phyloP scores from a whole-genome alignment of 2,797 vertebrate species.

The Lutjanus argentimaculatus region DNA sequence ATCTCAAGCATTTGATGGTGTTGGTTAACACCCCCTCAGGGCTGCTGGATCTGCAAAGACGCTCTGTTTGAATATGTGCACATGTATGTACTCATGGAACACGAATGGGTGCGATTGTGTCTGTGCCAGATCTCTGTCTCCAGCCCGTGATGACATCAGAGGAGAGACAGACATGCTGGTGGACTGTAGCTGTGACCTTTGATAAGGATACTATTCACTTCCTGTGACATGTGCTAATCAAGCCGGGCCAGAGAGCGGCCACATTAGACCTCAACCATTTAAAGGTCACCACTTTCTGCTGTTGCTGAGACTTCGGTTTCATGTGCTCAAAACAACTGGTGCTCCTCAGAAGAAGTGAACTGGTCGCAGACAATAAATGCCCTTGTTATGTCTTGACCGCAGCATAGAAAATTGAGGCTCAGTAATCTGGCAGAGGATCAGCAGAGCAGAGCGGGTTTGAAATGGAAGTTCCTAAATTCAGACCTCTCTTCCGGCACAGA shows the following conservation, averaged over 20 bases:
- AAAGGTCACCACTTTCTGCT: constrained; percentile 64
- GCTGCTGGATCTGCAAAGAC: constrained; percentile 10
- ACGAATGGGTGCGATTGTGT: constrained; percentile 12
- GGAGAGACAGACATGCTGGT: constrained; percentile 1
- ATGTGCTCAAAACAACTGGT: constrained; percentile 64
- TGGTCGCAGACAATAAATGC: constrained; percentile 65
- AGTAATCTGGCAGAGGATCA: constrained; percentile 72
- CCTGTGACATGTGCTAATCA: constrained; percentile 75
- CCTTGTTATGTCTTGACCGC: constrained; percentile 68
- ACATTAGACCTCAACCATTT: constrained; percentile 63
- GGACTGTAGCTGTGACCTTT: constrained; percentile 26
- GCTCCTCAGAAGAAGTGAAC: constrained; percentile 63
- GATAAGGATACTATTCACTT: constrained; percentile 72
- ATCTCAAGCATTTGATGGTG: constrained; percentile 16
- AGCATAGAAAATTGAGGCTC: constrained; percentile 54
- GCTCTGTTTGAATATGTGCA: constrained; percentile 15
- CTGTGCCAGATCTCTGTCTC: constrained; percentile 23
- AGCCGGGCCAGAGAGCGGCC: constrained; percentile 61
- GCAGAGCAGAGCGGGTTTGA: constrained; percentile 39
- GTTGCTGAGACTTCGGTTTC: constrained; percentile 36
- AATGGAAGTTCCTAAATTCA: constrained; percentile 59
- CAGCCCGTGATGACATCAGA: constrained; percentile 49
- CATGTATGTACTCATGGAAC: constrained; percentile 17
- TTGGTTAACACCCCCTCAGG: constrained; percentile 12
- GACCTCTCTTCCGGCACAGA: constrained; percentile 32